phyloP scores from a whole-genome alignment of 2,113 vertebrate genomes.

The Callaeas wilsoni region DNA sequence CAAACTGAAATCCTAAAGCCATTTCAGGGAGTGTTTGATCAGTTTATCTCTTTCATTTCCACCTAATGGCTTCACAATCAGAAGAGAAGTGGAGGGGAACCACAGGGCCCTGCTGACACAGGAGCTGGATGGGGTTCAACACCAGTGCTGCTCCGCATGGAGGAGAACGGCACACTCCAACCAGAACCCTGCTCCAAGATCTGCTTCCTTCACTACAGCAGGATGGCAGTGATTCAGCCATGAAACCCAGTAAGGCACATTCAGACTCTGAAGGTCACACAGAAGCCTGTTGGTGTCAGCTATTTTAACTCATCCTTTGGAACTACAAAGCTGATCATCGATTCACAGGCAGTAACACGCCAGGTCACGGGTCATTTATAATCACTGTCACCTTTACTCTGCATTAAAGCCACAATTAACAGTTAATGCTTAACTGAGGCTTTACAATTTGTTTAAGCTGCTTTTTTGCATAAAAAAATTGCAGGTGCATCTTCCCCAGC shows the following conservation, averaged over 20 bases:
- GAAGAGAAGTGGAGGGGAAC: not conserved
- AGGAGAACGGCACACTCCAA: not conserved
- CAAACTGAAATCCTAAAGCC: conserved; percentile 28
- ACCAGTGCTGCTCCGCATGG: not conserved
- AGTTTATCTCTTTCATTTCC: conserved; percentile 32
- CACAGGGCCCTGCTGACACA: not conserved
- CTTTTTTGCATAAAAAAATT: not conserved
- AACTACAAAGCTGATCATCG: not conserved
- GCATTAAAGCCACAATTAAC: not conserved
- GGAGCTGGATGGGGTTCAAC: not conserved
- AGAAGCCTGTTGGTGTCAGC: not conserved
- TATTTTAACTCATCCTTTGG: not conserved
- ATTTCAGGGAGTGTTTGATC: conserved; percentile 20
- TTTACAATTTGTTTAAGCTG: not conserved
- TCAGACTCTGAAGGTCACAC: not conserved
- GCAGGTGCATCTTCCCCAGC: not conserved
- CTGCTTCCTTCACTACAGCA: not conserved
- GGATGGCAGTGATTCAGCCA: not conserved
- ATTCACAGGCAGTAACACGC: not conserved
- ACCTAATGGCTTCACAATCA: conserved; percentile 8
- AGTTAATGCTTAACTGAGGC: not conserved
- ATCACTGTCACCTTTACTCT: not conserved
- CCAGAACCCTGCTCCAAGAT: not conserved
- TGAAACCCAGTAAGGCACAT: not conserved
- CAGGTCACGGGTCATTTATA: not conserved